Evolutionary conservation across 2,113 vertebrate species (phyloP).

Genomic region (Geococcyx californianus): DNA sequence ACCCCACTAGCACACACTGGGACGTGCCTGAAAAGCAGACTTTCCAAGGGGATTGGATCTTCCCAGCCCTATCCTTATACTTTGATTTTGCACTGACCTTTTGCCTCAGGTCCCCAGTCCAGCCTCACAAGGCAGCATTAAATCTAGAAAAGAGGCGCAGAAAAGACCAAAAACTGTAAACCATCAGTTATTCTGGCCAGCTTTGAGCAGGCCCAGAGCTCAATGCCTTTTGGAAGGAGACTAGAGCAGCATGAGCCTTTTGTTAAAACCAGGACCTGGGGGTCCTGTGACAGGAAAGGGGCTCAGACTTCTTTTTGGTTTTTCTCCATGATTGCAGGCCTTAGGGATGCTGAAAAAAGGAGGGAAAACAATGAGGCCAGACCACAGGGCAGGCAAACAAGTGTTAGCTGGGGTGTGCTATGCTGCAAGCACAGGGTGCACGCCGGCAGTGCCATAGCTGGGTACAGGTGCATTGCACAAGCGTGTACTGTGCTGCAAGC

Average conservation of each 20-base stretch:
- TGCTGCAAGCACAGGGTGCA: fast-evolving
- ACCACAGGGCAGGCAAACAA: neutral
- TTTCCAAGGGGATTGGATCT: too few relatives aligned
- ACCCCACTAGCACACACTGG: too few relatives aligned
- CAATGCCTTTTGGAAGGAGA: neutral
- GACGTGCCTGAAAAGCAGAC: too few relatives aligned
- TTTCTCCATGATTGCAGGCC: neutral
- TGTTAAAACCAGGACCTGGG: neutral
- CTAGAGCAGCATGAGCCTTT: neutral
- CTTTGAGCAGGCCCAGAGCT: neutral
- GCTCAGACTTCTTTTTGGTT: neutral
- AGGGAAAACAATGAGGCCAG: neutral
- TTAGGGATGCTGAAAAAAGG: neutral
- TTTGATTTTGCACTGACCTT: too few relatives aligned
- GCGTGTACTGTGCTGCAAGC: fast-evolving
- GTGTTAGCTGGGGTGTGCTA: neutral
- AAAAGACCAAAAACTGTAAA: neutral
- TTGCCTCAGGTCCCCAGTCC: neutral
- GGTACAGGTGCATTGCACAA: neutral
- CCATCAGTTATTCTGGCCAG: neutral
- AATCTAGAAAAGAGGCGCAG: neutral
- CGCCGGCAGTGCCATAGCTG: neutral
- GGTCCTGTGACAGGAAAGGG: neutral
- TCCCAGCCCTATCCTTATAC: too few relatives aligned
- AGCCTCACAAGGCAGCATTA: neutral